Base-by-base conservation (phyloP, 2,113 vertebrate species). In the Myxocyprinus asiaticus region DNA sequence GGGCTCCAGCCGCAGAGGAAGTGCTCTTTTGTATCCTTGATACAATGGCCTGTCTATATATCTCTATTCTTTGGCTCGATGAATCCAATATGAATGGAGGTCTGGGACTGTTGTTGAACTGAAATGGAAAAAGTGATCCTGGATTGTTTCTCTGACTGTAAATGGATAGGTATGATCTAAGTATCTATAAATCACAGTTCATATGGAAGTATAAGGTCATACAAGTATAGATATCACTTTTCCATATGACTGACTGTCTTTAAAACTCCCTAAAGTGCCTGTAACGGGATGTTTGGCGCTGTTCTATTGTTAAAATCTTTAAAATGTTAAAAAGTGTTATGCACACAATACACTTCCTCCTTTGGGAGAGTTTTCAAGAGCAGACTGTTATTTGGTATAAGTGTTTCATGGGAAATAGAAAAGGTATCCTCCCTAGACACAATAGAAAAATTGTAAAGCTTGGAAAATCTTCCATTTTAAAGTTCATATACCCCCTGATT, bases 321-420 rank as follows among this genome's bases (percentile, higher is more conserved):
- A 1, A 33, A 33, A 33, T 33, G 22, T 3, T 33, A 33, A 33
- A 33, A 33, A 33, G 22, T 66, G 64, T 77, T 61, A 66, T 81
- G 58, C 64, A 61, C 58, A 65, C 79, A 61, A 76, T 68, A 9
- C 14, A 76, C 70, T 62, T 66, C n/a, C 44, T 55, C 59, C 22
- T 15, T 17, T 70, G 79, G 75, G 58, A 45, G 45, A 44, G 8
- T 68, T 81, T 76, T 56, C 4, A 47, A 61, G 15, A 67, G 44
- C 76, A 81, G 55, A 81, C 22, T 66, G 81, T 81, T 83, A 85
- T 59, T 14, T 14, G 50, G 81, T 75, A 66, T 76, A 77, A 5
- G 48, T 69, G 75, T 55, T 53, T 17, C 75, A 78, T 81, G 78
- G 78, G 75, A 81, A 76, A 66, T 22, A 45, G 53, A 78, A 64